Evolutionary conservation across 2,888 invertebrate species (phyloP).

Genomic region (Macaria liturata): DNA sequence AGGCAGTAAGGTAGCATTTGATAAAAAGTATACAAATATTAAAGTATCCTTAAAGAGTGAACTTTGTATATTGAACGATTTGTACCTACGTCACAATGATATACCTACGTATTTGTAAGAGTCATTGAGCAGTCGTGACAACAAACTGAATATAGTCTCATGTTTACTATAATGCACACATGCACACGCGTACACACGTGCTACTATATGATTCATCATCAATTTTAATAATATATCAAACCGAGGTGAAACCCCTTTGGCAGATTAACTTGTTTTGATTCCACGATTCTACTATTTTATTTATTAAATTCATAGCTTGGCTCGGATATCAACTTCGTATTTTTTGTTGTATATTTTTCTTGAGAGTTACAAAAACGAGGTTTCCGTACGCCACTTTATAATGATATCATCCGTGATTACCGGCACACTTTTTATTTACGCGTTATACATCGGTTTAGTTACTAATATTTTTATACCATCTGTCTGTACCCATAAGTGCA

Average conservation of each 20-base stretch:
- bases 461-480: too few species aligned
- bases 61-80: too few species aligned
- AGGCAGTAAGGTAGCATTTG: too few species aligned
- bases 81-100: too few species aligned
- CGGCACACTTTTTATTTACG: neutral
- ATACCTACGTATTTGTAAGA: too few species aligned
- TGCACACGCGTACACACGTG: constrained; percentile 1
- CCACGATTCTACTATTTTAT: neutral
- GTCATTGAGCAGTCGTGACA: too few species aligned
- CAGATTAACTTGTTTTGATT: constrained; percentile 7
- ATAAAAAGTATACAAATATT: too few species aligned
- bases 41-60: too few species aligned
- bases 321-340: neutral
- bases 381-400: neutral
- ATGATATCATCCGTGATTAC: constrained; percentile 10
- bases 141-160: too few species aligned
- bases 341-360: neutral
- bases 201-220: constrained; percentile 6
- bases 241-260: constrained; percentile 4
- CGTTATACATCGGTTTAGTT: neutral
- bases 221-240: constrained; percentile 3
- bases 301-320: constrained; percentile 2
- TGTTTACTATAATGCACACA: too few species aligned
- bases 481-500: too few species aligned
- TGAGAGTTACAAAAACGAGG: constrained; percentile 1